These are phyloP conservation scores for Pleuronectes platessa DNA, from an alignment of 2,113 vertebrate species.

Conservation along the genomic window DNA sequence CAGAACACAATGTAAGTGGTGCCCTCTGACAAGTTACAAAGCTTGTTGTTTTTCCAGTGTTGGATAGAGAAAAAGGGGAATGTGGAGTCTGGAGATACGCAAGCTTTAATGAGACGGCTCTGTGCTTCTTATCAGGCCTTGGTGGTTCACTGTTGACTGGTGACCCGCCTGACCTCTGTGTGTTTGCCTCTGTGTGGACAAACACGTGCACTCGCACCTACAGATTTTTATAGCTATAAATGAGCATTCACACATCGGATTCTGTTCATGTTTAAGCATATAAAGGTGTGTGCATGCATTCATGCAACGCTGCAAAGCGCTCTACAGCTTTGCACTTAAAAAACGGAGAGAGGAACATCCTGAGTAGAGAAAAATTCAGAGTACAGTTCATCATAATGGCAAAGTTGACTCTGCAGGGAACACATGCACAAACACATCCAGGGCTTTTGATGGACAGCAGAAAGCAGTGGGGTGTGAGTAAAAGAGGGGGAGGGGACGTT, in stretches of 20 bases:
- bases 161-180: slow-evolving; percentile 32
- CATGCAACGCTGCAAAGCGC: neutral
- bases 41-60: slow-evolving; percentile 41
- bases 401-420: neutral
- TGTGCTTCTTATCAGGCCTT: slow-evolving; percentile 24
- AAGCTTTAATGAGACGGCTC: slow-evolving; percentile 55
- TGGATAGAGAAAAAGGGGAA: slow-evolving; percentile 33
- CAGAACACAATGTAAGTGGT: slow-evolving; percentile 29
- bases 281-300: neutral
- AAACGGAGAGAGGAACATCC: neutral
- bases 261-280: neutral
- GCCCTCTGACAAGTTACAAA: slow-evolving; percentile 51
- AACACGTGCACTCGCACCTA: neutral
- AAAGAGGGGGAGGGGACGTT: slow-evolving; percentile 5
- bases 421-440: neutral
- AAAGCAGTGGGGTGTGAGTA: slow-evolving; percentile 2
- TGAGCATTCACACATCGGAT: neutral
- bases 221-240: no score
- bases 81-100: slow-evolving; percentile 28
- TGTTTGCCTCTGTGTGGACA: neutral
- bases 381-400: neutral
- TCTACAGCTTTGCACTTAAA: slow-evolving; percentile 21
- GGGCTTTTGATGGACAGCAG: slow-evolving; percentile 33
- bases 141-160: slow-evolving; percentile 19
- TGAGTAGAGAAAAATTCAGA: neutral